phyloP scores from a whole-genome alignment of 2,888 invertebrate genomes.

The Labia minor region DNA sequence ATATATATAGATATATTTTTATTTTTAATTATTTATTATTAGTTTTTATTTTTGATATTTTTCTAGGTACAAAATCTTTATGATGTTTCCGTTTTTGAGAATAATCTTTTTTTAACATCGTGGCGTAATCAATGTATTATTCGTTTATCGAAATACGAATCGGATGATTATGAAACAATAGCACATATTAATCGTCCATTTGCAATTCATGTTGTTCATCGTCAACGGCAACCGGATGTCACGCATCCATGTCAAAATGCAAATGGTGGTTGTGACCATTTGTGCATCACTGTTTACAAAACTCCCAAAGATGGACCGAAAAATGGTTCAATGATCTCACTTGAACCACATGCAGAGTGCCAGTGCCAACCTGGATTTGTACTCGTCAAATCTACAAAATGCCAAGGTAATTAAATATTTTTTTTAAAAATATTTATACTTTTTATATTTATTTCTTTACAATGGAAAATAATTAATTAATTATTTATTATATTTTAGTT shows the following conservation, averaged over 20 bases:
- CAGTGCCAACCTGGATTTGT: conserved; percentile 62
- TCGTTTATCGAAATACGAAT: conserved; percentile 47
- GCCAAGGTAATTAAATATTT: conserved; percentile 43
- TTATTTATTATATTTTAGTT: conserved; percentile 34
- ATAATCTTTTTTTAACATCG: conserved; percentile 59
- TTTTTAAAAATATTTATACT: conserved; percentile 15
- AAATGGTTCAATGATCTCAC: conserved; percentile 25
- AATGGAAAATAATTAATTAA: not conserved
- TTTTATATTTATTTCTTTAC: conserved; percentile 4
- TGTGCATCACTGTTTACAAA: conserved; percentile 59
- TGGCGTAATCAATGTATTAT: conserved; percentile 56
- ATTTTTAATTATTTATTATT: no score
- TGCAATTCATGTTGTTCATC: conserved; percentile 61
- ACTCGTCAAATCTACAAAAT: conserved; percentile 46
- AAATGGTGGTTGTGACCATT: conserved; percentile 63
- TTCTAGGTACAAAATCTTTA: conserved; percentile 53
- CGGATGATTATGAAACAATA: conserved; percentile 39
- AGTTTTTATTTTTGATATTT: no score
- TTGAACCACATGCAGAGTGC: conserved; percentile 50
- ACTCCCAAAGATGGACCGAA: conserved; percentile 31
- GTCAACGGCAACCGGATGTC: conserved; percentile 62
- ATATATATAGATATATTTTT: no score
- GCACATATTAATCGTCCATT: conserved; percentile 48
- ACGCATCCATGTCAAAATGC: conserved; percentile 55
- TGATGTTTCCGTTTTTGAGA: conserved; percentile 62